These are phyloP conservation scores for Nilaparvata lugens DNA, from an alignment of 1,140 invertebrate species.

Conservation along the genomic window DNA sequence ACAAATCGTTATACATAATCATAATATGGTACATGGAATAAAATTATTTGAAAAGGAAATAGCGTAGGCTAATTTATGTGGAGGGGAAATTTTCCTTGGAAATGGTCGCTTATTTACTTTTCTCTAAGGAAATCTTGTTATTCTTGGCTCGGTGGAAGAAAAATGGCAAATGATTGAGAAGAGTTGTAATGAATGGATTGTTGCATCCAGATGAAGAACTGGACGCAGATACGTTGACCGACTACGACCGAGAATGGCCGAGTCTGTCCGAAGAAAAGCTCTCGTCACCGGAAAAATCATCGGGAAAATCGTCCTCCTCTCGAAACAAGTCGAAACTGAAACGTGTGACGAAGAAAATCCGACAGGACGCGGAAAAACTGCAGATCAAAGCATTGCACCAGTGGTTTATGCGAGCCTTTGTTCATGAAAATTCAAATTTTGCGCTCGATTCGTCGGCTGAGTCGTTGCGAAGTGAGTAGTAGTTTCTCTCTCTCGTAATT, in stretches of 20 bases:
- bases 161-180: too few relatives aligned
- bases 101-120: too few relatives aligned
- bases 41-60: too few relatives aligned
- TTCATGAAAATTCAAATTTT: slow-evolving; percentile 18
- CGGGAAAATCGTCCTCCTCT: slow-evolving; percentile 15
- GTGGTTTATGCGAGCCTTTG: slow-evolving; percentile 25
- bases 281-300: not conserved
- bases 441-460: slow-evolving; percentile 19
- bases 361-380: slow-evolving; percentile 24
- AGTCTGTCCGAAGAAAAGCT: too few relatives aligned
- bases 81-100: too few relatives aligned
- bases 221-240: slow-evolving; percentile 5
- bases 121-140: too few relatives aligned
- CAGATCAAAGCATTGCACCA: slow-evolving; percentile 22
- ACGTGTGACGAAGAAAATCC: slow-evolving; percentile 20
- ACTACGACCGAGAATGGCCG: not conserved
- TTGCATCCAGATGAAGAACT: slow-evolving; percentile 12
- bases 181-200: too few relatives aligned
- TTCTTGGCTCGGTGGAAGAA: too few relatives aligned
- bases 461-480: slow-evolving; percentile 21
- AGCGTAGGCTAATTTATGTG: too few relatives aligned
- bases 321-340: slow-evolving; percentile 22
- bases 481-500: not conserved
- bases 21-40: too few relatives aligned
- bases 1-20: too few relatives aligned